Evolutionary conservation across 2,888 invertebrate species (phyloP), one percentile per base, ranked within the genome.

Genomic region (Dendrolimus houi): DNA sequence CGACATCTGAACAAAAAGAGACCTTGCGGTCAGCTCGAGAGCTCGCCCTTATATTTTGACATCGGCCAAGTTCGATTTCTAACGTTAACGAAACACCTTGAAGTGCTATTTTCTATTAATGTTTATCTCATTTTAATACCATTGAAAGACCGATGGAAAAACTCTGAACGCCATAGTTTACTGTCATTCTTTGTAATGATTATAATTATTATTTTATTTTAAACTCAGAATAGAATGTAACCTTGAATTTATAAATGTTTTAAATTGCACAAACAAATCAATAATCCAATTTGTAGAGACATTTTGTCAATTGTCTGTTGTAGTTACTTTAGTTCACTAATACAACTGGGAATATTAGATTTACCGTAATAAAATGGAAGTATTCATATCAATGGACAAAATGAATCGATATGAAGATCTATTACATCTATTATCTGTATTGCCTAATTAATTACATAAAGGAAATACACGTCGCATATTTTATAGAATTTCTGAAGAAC

Each of bases 31-130:
- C 69, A 66, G 62, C 60, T 66, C 67, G 72, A 72, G 71, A 75
- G 71, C 61, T 68, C 67, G 83, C 85, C 85, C 86, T 87, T 83
- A 81, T 75, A 73, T 78, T 81, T 79, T 77, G 76, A 78, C 74
- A 75, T 66, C 72, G 70, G 69, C 67, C 69, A 74, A 69, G 65
- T 66, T 70, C 77, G 87, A 84, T 87, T 88, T 88, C 87, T 85
- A 84, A 73, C 69, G 60, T 63, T 64, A 59, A 29, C 29, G 29
- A 29, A 57, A 61, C 71, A 67, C 87, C 86, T 87, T 87, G 83
- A 81, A 57, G 55, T 14, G 41, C 54, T 52, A 55, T 56, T 56
- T 56, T 55, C 53, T 56, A 57, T 59, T 59, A 55, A 42, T 40
- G 56, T 56, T 55, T 52, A 41, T 52, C 52, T 53, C 55, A 56